Conservation (phyloP, 2,888 invertebrate species). For the Phasia obesa region DNA sequence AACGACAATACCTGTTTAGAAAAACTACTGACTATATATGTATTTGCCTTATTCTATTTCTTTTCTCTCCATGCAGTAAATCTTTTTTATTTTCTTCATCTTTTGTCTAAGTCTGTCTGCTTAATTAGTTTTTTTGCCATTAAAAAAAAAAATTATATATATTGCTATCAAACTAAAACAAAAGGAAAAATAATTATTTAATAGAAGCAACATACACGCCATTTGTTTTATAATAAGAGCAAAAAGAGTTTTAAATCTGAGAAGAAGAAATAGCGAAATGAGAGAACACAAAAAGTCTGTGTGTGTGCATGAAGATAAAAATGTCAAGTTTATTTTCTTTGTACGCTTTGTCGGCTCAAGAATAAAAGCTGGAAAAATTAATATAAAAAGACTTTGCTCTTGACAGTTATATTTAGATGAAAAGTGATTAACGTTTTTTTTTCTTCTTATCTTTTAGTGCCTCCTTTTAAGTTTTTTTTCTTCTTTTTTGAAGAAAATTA, state of each 20-base stretch:
- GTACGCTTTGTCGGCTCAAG: conserved; percentile 11
- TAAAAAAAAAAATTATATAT: conserved; percentile 33
- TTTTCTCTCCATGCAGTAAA: conserved; percentile 3
- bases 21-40: too few species aligned
- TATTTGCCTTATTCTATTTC: not conserved
- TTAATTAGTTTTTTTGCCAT: conserved; percentile 60
- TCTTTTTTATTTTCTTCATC: not conserved
- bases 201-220: conserved; percentile 23
- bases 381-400: conserved; percentile 56
- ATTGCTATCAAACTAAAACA: conserved; percentile 2
- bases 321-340: conserved; percentile 52
- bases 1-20: too few species aligned
- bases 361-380: conserved; percentile 31
- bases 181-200: conserved; percentile 28
- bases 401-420: conserved; percentile 66
- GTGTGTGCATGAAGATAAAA: conserved; percentile 29
- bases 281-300: not conserved
- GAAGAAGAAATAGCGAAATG: conserved; percentile 3
- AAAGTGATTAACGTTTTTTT: conserved; percentile 63
- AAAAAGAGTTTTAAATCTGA: not conserved
- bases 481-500: conserved; percentile 15
- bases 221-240: conserved; percentile 22
- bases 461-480: not conserved
- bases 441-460: not conserved
- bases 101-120: conserved; percentile 7